Base-by-base conservation (phyloP, 2,888 invertebrate genomes). In the Tinea trinotella region DNA sequence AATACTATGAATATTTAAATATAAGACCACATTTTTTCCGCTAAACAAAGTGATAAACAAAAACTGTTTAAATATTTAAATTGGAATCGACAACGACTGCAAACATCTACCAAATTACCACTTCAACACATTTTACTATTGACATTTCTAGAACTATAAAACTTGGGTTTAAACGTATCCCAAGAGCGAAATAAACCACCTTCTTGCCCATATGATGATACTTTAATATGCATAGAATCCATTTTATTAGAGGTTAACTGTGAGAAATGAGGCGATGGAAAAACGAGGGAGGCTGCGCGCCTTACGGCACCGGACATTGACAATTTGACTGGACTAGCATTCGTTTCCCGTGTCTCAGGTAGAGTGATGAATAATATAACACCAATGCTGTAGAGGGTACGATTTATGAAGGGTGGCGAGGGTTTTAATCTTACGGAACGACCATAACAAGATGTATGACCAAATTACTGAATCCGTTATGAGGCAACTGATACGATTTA, bases 391-490 rank as follows among this genome's bases (percentile, higher is more conserved):
- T 63, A 62, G 62, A 62, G 71, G 78, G 74, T 68, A 68, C 70
- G 76, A 84, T 84, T 83, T 83, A 84, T 79, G 81, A 80, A 76
- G 83, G 83, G 79, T 73, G 73, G 75, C 71, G 61, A 64, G 72
- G 77, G 78, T 76, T 84, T 85, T 84, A 83, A 84, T 84, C 83
- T 81, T 67, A 67, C 63, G 67, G 66, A 78, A 79, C 76, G 78
- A 76, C 82, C 79, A 80, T 83, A 83, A 82, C 78, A 80, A 83
- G 82, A 84, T 74, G 74, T 76, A 81, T 82, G 79, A 76, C 68
- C 72, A 78, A 85, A 85, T 84, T 80, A 81, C 81, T 74, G 80
- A 80, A 82, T 83, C 67, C 69, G 74, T 76, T 81, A 81, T 78
- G 69, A 77, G 76, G 65, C 58, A 62, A 61, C 64, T 70, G 69